Conservation (phyloP, 2,888 invertebrate species). For the Idaea dimidiata region DNA sequence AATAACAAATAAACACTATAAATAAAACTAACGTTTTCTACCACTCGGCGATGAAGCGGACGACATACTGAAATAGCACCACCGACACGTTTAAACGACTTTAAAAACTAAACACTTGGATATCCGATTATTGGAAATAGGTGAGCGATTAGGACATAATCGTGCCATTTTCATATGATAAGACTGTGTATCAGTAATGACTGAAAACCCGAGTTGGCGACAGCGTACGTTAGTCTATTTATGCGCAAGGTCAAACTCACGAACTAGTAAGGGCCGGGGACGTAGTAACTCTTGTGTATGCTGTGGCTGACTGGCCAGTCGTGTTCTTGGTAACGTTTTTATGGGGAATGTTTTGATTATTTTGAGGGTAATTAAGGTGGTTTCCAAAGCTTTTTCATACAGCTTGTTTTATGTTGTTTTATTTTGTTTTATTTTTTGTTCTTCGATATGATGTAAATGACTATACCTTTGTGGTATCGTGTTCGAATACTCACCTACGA, state of each 20-base stretch:
- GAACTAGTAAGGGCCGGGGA: slow-evolving; percentile 50
- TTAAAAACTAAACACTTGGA: slow-evolving; percentile 57
- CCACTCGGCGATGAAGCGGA: slow-evolving; percentile 62
- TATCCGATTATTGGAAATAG: slow-evolving; percentile 52
- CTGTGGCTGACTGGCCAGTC: slow-evolving; percentile 28
- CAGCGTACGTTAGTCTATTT: slow-evolving; percentile 61
- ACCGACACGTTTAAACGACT: slow-evolving; percentile 55
- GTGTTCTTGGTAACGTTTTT: background rate
- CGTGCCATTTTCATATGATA: slow-evolving; percentile 77
- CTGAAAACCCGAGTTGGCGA: slow-evolving; percentile 62
- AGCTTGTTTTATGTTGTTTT: background rate
- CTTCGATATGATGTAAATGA: too few species aligned
- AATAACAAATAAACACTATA: slow-evolving; percentile 38
- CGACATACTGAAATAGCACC: slow-evolving; percentile 67
- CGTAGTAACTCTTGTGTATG: slow-evolving; percentile 8
- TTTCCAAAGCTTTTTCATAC: background rate
- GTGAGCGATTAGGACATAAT: slow-evolving; percentile 64
- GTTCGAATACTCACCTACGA: too few species aligned
- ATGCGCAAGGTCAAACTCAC: slow-evolving; percentile 62
- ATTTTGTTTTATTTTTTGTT: too few species aligned
- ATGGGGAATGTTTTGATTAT: slow-evolving; percentile 9
- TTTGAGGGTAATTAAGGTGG: background rate
- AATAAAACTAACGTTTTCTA: slow-evolving; percentile 68
- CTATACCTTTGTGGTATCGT: too few species aligned
- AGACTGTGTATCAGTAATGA: slow-evolving; percentile 54